Evolutionary conservation across 1,140 invertebrate genomes (phyloP), one percentile per base, ranked within the genome.

Genomic region (Pararge aegeria): DNA sequence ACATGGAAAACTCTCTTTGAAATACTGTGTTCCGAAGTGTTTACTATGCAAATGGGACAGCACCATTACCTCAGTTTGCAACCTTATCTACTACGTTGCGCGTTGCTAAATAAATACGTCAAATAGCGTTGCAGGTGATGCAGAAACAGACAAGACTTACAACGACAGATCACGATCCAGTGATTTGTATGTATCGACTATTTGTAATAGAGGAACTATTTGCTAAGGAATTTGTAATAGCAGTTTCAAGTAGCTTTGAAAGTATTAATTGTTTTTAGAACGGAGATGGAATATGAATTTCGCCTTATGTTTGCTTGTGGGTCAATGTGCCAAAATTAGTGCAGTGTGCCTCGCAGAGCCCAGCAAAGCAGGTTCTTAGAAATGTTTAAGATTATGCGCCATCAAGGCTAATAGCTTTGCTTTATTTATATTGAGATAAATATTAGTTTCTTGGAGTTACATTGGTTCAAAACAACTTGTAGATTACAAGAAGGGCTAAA

Each of bases 101-200:
- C 42, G 42, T 61, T 56, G 55, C 19, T 59, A 64, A 57, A 57
- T 58, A 64, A 48, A 57, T 46, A 52, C 38, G 49, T 60, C 57
- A 53, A 30, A 30, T 29, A 37, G 18, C 16, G 12, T 49, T 27
- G 29, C 19, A 5, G 44, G 5, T 48, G 44, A 37, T 20, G 48
- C 49, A 29, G 42, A 20, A 40, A 34, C 46, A 16, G 38, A 34
- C 37, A 53, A n/a, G 24, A 21, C 24, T 56, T 56, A 20, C 42
- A 46, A 56, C 18, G 50, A 53, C 44, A 54, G 44, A 42, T 40
- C 55, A 58, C 34, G 40, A 54, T 38, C 37, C 30, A 19, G 55
- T 7, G 7, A 40, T 30, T 59, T 59, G 19, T 46, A 20, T 20
- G 42, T 46, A 46, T 46, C 10, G 4, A 20, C 18, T 46, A 12